Evolutionary conservation across 2,113 vertebrate species (phyloP).

Genomic region (Columba livia): DNA sequence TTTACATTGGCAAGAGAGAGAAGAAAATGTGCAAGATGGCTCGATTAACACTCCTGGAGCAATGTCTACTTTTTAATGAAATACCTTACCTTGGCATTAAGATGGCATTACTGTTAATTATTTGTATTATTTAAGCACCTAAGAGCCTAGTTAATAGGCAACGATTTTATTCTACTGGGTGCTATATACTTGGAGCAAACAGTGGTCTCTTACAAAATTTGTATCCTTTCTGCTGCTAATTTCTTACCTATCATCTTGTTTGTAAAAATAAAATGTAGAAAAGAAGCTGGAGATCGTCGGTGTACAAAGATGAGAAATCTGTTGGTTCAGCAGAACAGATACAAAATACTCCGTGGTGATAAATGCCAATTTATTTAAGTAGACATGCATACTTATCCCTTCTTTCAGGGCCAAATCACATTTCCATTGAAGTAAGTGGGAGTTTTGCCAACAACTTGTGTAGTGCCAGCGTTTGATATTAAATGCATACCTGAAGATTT

Average conservation of each 20-base stretch:
- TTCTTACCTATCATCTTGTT: not conserved
- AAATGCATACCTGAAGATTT: constrained; percentile 18
- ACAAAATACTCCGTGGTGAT: not conserved
- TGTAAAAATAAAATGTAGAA: constrained; percentile 5
- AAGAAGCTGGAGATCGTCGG: not conserved
- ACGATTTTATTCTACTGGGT: constrained; percentile 34
- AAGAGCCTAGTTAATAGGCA: constrained; percentile 42
- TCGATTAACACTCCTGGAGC: constrained; percentile 28
- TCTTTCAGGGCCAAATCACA: not conserved
- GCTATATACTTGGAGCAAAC: not conserved
- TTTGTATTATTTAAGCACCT: constrained; percentile 60
- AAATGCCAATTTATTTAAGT: not conserved
- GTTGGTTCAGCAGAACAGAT: not conserved
- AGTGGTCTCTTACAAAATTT: not conserved
- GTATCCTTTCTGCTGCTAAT: not conserved
- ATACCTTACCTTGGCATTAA: constrained; percentile 42
- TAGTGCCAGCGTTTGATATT: not conserved
- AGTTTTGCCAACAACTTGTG: not conserved
- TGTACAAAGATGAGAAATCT: not conserved
- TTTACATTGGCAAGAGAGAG: constrained; percentile 47
- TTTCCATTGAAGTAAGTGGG: not conserved
- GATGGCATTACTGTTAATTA: constrained; percentile 61
- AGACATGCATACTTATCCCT: not conserved
- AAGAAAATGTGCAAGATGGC: constrained; percentile 45
- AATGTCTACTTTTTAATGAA: constrained; percentile 64